These are phyloP conservation scores for Nothocercus julius DNA, from an alignment of 2,113 vertebrate genomes.

Conservation along the genomic window DNA sequence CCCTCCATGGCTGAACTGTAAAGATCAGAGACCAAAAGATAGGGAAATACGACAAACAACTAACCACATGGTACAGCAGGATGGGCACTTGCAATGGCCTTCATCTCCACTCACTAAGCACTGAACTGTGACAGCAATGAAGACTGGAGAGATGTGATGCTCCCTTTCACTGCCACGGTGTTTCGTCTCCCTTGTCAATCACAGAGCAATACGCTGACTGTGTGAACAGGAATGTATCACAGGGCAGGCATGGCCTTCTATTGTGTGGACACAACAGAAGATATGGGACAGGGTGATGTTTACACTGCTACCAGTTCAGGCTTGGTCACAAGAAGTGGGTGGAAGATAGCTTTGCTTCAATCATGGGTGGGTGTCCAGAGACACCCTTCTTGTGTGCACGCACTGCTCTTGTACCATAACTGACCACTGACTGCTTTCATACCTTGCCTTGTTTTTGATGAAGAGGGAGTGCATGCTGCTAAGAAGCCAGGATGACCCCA, in stretches of 20 bases:
- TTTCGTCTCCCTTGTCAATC: background rate
- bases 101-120: background rate
- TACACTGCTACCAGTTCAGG: background rate
- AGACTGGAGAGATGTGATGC: background rate
- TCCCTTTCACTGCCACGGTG: background rate
- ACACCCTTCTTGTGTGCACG: background rate
- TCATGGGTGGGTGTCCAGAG: background rate
- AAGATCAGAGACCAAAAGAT: background rate
- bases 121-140: background rate
- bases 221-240: background rate
- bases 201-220: background rate
- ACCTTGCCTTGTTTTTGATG: background rate
- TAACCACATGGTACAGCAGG: background rate
- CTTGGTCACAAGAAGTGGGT: background rate
- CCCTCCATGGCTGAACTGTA: background rate
- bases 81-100: background rate
- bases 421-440: fast-evolving
- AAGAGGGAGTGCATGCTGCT: background rate
- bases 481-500: background rate
- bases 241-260: background rate
- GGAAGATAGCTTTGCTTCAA: background rate
- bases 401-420: background rate
- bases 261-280: background rate
- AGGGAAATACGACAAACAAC: background rate
- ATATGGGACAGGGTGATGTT: background rate